Evolutionary conservation across 2,888 invertebrate genomes (phyloP).

Genomic region (Cordilura impudica): DNA sequence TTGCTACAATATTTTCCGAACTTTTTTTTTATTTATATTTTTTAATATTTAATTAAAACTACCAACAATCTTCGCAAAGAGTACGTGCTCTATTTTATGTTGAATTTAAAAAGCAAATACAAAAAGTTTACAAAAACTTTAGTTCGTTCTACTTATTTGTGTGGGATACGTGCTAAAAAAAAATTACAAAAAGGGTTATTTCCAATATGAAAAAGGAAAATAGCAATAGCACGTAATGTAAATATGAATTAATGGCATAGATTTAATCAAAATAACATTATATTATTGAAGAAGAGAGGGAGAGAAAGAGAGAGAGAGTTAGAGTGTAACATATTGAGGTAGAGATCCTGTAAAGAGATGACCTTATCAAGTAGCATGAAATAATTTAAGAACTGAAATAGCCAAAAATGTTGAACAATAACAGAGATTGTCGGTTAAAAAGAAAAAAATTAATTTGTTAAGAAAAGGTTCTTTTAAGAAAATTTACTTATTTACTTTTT

Average conservation of each 20-base stretch:
- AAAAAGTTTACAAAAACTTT: background rate
- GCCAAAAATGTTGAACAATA: no score
- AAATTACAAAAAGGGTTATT: background rate
- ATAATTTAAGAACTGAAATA: no score
- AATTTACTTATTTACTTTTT: no score
- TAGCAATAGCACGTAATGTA: slow-evolving; percentile 24
- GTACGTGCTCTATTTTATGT: background rate
- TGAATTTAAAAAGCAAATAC: background rate
- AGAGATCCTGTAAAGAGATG: no score
- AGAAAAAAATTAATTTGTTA: no score
- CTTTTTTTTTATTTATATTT: background rate
- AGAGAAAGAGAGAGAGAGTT: background rate
- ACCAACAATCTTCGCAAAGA: background rate
- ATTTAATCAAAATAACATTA: no score
- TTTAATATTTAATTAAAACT: background rate
- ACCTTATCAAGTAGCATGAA: no score
- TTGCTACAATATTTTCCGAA: no score
- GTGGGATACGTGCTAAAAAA: slow-evolving; percentile 2
- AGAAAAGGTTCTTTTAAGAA: no score
- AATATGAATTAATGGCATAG: slow-evolving; percentile 8
- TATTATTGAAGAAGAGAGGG: background rate
- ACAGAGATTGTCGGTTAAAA: no score
- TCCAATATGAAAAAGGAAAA: background rate
- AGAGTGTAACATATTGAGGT: no score
- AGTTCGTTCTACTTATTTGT: background rate